Evolutionary conservation across 2,113 vertebrate species (phyloP).

Genomic region (Gobius niger): DNA sequence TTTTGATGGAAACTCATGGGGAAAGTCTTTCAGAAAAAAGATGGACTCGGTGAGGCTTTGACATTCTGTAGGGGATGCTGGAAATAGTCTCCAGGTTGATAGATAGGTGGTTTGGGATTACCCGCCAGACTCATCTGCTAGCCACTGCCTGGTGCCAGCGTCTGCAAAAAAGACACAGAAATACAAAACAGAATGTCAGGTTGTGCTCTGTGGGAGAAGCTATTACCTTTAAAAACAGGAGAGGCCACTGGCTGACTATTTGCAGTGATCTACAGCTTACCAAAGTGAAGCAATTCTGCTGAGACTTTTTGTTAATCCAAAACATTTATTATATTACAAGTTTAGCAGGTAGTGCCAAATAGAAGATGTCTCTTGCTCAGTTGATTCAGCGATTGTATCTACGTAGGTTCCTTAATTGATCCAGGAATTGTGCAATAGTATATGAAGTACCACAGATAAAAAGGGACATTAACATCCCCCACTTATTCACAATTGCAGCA

Average conservation of each 20-base stretch:
- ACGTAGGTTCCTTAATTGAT: too few relatives aligned
- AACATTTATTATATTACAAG: too few relatives aligned
- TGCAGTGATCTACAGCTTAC: conserved; percentile 13
- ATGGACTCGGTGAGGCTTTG: conserved; percentile 68
- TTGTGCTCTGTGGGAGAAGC: conserved; percentile 25
- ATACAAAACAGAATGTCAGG: conserved; percentile 30
- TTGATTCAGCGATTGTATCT: too few relatives aligned
- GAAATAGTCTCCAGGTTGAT: conserved; percentile 71
- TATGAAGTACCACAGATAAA: too few relatives aligned
- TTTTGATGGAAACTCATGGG: conserved; percentile 62
- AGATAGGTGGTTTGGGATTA: conserved; percentile 72
- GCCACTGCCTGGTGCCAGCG: conserved; percentile 40
- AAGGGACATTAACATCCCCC: too few relatives aligned
- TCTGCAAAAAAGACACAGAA: conserved; percentile 51
- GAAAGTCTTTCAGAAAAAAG: conserved; percentile 62
- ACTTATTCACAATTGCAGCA: too few relatives aligned
- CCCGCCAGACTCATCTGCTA: conserved; percentile 61
- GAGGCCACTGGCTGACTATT: conserved; percentile 12
- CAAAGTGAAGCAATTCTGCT: not conserved
- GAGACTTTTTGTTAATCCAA: not conserved
- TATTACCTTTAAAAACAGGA: conserved; percentile 36
- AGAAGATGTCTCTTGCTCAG: too few relatives aligned
- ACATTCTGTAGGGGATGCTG: conserved; percentile 63
- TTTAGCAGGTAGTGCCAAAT: too few relatives aligned
- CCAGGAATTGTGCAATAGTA: too few relatives aligned